Conservation (phyloP, 2,888 invertebrate genomes). For the Agapetus fuscipes region DNA sequence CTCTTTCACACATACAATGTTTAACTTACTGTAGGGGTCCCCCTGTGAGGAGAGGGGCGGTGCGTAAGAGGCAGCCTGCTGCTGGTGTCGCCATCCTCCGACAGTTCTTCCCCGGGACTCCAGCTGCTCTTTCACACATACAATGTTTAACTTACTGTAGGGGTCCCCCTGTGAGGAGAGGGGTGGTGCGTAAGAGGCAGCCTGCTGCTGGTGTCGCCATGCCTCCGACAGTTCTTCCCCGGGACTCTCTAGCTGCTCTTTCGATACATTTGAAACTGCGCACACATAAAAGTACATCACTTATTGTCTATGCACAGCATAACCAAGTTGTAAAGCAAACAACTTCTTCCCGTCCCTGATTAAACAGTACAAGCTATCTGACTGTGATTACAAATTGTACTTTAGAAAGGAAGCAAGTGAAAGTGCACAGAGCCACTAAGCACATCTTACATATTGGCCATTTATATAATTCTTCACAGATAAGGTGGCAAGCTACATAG, state of each 20-base stretch:
- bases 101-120: slow-evolving; percentile 61
- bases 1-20: too few species aligned
- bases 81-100: slow-evolving; percentile 67
- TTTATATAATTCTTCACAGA: too few species aligned
- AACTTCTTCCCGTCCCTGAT: too few species aligned
- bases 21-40: slow-evolving; percentile 64
- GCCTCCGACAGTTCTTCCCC: slow-evolving; percentile 66
- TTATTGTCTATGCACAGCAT: too few species aligned
- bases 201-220: slow-evolving; percentile 59
- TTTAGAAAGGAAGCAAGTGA: background rate
- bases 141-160: too few species aligned
- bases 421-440: too few species aligned
- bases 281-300: too few species aligned
- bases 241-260: slow-evolving; percentile 64
- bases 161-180: slow-evolving; percentile 63
- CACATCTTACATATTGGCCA: too few species aligned
- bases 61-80: slow-evolving; percentile 39
- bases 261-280: slow-evolving; percentile 66
- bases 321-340: too few species aligned
- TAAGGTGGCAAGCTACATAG: too few species aligned
- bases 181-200: slow-evolving; percentile 41
- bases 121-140: slow-evolving; percentile 70
- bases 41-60: slow-evolving; percentile 57
- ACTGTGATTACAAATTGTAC: too few species aligned
- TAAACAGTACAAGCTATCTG: too few species aligned